A percentile compares a stretch with the other conserved stretches of the same genome.
phyloP scores from a whole-genome alignment of 2,888 invertebrate species.

The Thereva unica region DNA sequence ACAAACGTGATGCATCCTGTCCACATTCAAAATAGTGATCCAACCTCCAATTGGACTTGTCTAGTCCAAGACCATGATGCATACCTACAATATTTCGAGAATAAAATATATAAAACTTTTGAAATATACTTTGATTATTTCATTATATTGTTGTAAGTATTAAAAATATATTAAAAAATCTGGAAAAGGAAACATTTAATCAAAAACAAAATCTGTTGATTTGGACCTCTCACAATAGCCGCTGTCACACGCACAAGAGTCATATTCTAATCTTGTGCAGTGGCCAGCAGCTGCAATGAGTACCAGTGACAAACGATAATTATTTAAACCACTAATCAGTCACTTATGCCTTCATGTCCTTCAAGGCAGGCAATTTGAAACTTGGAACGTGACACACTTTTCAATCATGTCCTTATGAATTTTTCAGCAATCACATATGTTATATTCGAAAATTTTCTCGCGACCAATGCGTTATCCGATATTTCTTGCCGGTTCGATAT shows the following conservation, averaged over 20 bases:
- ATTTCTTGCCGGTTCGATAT: too few species aligned
- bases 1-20: too few species aligned
- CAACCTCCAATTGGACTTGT: too few species aligned
- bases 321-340: not conserved
- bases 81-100: too few species aligned
- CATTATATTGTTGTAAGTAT: too few species aligned
- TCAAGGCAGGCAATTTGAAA: conserved; percentile 39
- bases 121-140: too few species aligned
- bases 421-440: conserved; percentile 10
- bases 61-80: too few species aligned
- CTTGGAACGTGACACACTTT: not conserved
- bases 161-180: not conserved
- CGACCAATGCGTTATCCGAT: not conserved
- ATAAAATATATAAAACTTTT: too few species aligned
- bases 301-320: conserved; percentile 44
- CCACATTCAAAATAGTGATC: too few species aligned
- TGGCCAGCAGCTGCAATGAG: conserved; percentile 97
- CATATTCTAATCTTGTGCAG: conserved; percentile 94
- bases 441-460: conserved; percentile 3
- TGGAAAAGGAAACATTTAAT: not conserved
- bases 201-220: conserved; percentile 36
- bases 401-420: not conserved
- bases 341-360: conserved; percentile 20
- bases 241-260: conserved; percentile 99
- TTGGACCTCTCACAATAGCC: conserved; percentile 82